Percentiles rank a stretch among this genome's conserved stretches.
These are phyloP conservation scores for Amia ocellicauda DNA, from an alignment of 2,113 vertebrate genomes.

Conservation along the genomic window DNA sequence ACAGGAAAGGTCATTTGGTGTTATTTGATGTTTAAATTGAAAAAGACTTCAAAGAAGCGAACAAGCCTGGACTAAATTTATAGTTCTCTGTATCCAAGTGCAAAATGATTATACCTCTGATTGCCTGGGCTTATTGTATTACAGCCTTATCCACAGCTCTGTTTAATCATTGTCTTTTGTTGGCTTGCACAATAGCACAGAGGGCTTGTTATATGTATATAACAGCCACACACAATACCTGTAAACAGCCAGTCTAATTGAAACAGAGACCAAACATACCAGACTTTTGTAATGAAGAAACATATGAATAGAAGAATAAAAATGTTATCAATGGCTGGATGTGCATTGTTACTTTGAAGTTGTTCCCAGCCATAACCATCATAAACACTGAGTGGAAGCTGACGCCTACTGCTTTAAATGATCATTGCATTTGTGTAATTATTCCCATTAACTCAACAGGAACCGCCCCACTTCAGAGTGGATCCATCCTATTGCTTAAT, in stretches of 20 bases:
- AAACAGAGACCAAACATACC: constrained; percentile 72
- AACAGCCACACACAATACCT: constrained; percentile 69
- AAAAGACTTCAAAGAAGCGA: constrained; percentile 74
- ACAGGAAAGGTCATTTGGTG: constrained; percentile 53
- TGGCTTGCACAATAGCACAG: constrained; percentile 72
- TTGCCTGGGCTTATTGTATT: constrained; percentile 71
- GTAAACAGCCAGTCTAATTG: constrained; percentile 78
- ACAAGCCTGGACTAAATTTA: constrained; percentile 58
- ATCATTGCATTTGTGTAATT: constrained; percentile 57
- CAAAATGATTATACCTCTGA: constrained; percentile 70
- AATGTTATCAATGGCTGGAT: constrained; percentile 66
- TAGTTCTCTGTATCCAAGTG: constrained; percentile 54
- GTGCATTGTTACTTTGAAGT: constrained; percentile 72
- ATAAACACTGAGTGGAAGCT: constrained; percentile 60
- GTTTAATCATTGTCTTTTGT: constrained; percentile 92
- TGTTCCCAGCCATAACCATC: constrained; percentile 60
- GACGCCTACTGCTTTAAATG: constrained; percentile 69
- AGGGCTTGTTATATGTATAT: constrained; percentile 59
- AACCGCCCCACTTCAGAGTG: constrained; percentile 72
- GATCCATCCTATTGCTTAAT: constrained; percentile 18
- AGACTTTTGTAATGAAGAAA: constrained; percentile 75
- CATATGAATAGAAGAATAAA: constrained; percentile 74
- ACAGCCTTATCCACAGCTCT: constrained; percentile 73
- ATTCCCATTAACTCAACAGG: constrained; percentile 59
- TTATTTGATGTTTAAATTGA: constrained; percentile 81